Evolutionary conservation across 2,888 invertebrate species (phyloP).

Genomic region (Agrotis exclamationis): DNA sequence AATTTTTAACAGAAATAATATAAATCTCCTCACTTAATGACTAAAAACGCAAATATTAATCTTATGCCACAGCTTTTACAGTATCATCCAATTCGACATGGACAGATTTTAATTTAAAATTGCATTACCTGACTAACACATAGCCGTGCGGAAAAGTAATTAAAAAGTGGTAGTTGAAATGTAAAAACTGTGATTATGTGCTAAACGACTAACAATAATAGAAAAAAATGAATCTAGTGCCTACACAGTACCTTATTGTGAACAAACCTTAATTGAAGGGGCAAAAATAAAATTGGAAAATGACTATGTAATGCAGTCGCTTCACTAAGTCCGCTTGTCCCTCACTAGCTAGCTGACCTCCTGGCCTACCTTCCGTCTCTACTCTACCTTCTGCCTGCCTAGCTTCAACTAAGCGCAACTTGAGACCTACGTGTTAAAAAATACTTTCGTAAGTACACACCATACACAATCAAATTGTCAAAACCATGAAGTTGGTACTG

Average conservation of each 20-base stretch:
- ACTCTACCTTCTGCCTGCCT: constrained; percentile 88
- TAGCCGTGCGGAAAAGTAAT: constrained; percentile 60
- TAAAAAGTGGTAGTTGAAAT: constrained; percentile 74
- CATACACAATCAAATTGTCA: constrained; percentile 59
- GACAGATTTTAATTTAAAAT: constrained; percentile 54
- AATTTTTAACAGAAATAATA: constrained; percentile 67
- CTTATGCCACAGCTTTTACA: constrained; percentile 84
- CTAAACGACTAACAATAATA: constrained; percentile 77
- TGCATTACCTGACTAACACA: constrained; percentile 68
- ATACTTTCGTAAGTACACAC: constrained; percentile 77
- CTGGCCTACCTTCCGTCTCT: constrained; percentile 85
- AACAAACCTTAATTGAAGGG: constrained; percentile 81
- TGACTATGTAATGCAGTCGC: constrained; percentile 78
- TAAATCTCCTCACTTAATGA: constrained; percentile 75
- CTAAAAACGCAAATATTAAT: constrained; percentile 76
- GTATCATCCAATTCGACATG: constrained; percentile 58
- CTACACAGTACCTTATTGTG: constrained; percentile 85
- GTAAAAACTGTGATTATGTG: constrained; percentile 87
- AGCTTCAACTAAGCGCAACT: constrained; percentile 89
- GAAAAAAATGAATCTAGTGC: constrained; percentile 77
- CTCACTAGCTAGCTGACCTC: constrained; percentile 86
- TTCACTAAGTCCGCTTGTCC: constrained; percentile 85
- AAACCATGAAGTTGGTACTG: constrained; percentile 40
- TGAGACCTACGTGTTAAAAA: constrained; percentile 90
- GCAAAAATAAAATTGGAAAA: constrained; percentile 75